These are phyloP conservation scores for Pyrrhura leucotis DNA, from an alignment of 2,797 vertebrate genomes.

Conservation along the genomic window DNA sequence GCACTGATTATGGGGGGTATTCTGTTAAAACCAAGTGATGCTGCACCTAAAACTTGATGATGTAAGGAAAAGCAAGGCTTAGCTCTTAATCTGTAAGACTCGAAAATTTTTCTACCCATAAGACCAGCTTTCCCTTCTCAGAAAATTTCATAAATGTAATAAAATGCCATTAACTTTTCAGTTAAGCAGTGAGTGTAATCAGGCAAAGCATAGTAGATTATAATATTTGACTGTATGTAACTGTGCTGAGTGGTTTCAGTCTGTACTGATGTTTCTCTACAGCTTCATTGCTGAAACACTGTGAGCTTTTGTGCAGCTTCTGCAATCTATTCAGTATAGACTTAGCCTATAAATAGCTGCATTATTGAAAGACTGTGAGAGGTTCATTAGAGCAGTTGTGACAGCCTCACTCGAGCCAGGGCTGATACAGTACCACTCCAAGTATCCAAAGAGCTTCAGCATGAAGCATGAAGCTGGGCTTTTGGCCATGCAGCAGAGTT, in stretches of 20 bases:
- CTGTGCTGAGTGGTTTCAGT: not conserved
- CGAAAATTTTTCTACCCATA: not conserved
- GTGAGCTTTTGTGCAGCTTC: constrained; percentile 15
- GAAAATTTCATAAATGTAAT: not conserved
- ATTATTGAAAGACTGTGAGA: not conserved
- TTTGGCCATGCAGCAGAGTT: not conserved
- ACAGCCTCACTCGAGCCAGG: not conserved
- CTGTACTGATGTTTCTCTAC: not conserved
- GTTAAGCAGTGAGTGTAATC: not conserved
- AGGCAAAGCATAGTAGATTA: not conserved
- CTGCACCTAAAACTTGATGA: not conserved
- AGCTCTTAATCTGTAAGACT: not conserved
- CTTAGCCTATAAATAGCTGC: constrained; percentile 27
- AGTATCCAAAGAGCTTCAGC: not conserved
- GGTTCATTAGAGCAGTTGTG: constrained; percentile 35
- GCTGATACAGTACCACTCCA: not conserved
- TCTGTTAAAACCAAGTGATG: not conserved
- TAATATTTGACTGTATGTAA: not conserved
- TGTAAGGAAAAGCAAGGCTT: not conserved
- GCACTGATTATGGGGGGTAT: not conserved
- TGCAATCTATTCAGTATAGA: constrained; percentile 5
- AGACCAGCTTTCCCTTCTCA: not conserved
- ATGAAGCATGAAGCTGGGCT: not conserved
- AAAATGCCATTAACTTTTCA: not conserved
- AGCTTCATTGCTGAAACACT: constrained; percentile 11